phyloP scores from a whole-genome alignment of 2,113 vertebrate genomes.

The Felis catus region F.catus_Fca126_mat1.0 CM031416.1:4495001-4495500 shows the following conservation, averaged over 20 bases:
- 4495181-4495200: background rate
- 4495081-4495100: too few relatives aligned
- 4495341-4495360: background rate
- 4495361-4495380: accelerated
- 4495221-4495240: background rate
- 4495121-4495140: too few relatives aligned
- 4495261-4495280: background rate
- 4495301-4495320: background rate
- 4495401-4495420: background rate
- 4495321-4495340: too few relatives aligned
- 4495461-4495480: background rate
- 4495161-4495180: background rate
- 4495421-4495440: background rate
- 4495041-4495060: too few relatives aligned
- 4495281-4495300: too few relatives aligned
- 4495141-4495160: too few relatives aligned
- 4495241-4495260: too few relatives aligned
- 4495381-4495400: background rate
- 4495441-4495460: background rate
- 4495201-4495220: background rate
- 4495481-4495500: background rate
- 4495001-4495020: too few relatives aligned
- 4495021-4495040: too few relatives aligned
- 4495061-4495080: too few relatives aligned
- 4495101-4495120: too few relatives aligned